phyloP scores from a whole-genome alignment of 2,797 vertebrate genomes.

The Xenops minutus region DNA sequence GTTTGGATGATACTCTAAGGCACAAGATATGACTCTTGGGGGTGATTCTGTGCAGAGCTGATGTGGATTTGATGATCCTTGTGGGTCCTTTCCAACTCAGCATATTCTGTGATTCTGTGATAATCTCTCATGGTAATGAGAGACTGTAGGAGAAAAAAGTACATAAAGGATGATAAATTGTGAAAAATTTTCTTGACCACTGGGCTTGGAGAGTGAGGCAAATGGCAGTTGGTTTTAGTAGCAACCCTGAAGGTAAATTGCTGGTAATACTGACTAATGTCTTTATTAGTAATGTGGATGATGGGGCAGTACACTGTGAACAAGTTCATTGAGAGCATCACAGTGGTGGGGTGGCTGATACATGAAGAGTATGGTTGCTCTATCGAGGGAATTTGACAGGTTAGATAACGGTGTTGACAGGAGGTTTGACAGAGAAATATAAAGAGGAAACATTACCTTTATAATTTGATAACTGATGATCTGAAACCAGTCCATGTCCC shows the following conservation, averaged over 20 bases:
- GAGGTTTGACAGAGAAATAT: neutral
- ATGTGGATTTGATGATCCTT: too few relatives aligned
- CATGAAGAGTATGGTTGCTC: neutral
- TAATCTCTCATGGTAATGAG: neutral
- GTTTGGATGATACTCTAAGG: too few relatives aligned
- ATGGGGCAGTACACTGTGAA: neutral
- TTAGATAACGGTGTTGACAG: neutral
- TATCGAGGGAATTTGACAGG: neutral
- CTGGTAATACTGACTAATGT: neutral
- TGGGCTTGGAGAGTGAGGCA: neutral
- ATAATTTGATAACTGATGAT: accelerated
- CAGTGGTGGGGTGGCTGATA: neutral
- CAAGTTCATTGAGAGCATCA: neutral
- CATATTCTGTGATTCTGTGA: neutral
- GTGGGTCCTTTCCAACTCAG: too few relatives aligned
- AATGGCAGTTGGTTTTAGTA: neutral
- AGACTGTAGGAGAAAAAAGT: neutral
- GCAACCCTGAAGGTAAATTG: neutral
- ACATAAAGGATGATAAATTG: neutral
- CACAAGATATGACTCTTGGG: too few relatives aligned
- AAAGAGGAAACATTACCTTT: neutral
- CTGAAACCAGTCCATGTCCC: neutral
- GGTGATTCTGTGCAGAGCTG: too few relatives aligned
- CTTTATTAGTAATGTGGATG: neutral
- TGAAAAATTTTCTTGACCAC: neutral